phyloP scores from a whole-genome alignment of 2,113 vertebrate species.

The Phainopepla nitens region DNA sequence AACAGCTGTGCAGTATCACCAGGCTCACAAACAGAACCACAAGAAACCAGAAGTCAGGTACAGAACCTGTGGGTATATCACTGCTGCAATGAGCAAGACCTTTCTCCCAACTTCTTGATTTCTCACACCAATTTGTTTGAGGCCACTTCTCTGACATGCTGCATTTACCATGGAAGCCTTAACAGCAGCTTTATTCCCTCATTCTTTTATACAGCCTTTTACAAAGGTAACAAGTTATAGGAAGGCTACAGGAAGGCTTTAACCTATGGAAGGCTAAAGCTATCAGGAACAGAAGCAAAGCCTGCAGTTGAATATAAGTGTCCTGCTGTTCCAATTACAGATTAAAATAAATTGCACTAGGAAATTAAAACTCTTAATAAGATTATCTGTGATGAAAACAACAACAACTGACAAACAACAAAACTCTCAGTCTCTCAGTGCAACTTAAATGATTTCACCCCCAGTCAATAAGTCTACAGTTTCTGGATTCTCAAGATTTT shows the following conservation, averaged over 20 bases:
- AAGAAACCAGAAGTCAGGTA: not conserved
- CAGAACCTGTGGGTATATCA: slow-evolving; percentile 9
- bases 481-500: not conserved
- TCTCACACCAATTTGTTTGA: not conserved
- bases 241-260: too few species aligned
- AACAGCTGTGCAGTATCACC: not conserved
- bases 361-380: slow-evolving; percentile 36
- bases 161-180: not conserved
- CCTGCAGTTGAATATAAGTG: not conserved
- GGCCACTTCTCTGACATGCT: not conserved
- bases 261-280: not conserved
- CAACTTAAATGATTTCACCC: not conserved
- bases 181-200: not conserved
- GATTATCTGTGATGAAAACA: slow-evolving; percentile 14
- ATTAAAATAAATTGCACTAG: not conserved
- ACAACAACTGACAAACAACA: not conserved
- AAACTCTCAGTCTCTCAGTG: not conserved
- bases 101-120: not conserved
- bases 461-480: not conserved
- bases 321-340: not conserved
- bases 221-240: not conserved
- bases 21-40: not conserved
- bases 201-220: not conserved
- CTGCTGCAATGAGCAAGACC: not conserved
- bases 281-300: slow-evolving; percentile 12